These are phyloP conservation scores for Malurus alboscapulatus DNA, from an alignment of 2,113 vertebrate species.

Conservation along the genomic window DNA sequence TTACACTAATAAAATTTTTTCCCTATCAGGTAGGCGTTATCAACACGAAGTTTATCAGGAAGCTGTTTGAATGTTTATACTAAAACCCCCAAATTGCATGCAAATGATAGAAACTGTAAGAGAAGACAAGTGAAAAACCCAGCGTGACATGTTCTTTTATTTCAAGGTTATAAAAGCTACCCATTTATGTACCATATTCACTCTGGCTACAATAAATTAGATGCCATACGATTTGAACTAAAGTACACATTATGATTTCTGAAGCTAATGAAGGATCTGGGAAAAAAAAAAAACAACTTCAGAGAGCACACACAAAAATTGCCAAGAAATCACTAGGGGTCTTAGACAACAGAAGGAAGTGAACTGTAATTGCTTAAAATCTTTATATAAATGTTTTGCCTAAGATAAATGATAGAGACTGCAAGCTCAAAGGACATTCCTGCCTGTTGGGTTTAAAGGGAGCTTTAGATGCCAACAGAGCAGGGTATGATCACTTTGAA, in stretches of 20 bases:
- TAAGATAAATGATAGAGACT: background rate
- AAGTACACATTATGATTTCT: background rate
- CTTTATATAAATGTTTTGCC: background rate
- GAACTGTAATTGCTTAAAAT: slow-evolving; percentile 7
- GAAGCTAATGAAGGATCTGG: slow-evolving; percentile 1
- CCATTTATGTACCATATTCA: background rate
- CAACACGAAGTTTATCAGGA: background rate
- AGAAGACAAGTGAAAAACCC: background rate
- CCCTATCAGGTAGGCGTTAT: background rate
- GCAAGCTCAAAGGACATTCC: background rate
- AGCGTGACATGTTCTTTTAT: background rate
- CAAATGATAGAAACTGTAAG: slow-evolving; percentile 5
- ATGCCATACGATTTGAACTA: background rate
- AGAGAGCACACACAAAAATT: background rate
- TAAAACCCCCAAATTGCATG: background rate
- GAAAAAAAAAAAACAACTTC: background rate
- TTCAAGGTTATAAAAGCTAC: slow-evolving; percentile 11
- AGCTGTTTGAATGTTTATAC: background rate
- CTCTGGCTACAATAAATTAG: background rate
- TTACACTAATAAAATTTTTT: background rate
- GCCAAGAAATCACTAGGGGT: background rate
- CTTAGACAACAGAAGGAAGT: background rate
- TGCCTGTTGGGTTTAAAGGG: background rate
- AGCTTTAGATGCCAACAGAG: background rate
- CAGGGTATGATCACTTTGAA: background rate